Conservation (phyloP, 2,888 invertebrate genomes). For the Argyresthia albistria region DNA sequence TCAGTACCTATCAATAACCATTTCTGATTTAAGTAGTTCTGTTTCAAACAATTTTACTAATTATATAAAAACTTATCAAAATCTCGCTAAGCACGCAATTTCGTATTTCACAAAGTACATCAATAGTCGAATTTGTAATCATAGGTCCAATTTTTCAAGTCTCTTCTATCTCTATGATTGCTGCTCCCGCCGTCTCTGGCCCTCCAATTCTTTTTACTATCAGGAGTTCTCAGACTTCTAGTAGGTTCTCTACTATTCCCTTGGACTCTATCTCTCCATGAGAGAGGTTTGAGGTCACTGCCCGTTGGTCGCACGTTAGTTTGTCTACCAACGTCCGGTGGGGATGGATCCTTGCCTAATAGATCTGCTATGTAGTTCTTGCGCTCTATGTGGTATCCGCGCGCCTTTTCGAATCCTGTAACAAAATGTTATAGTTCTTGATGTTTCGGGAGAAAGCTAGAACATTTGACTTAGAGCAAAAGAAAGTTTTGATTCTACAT, state of each 20-base stretch:
- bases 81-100: too few species aligned
- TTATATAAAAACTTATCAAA: too few species aligned
- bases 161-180: slow-evolving; percentile 10
- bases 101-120: slow-evolving; percentile 3
- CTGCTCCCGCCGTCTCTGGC: background rate
- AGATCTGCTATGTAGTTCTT: slow-evolving; percentile 65
- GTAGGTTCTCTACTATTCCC: background rate
- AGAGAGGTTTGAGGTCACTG: background rate
- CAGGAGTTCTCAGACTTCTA: too few species aligned
- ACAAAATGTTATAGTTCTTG: slow-evolving; percentile 13
- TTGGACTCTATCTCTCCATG: slow-evolving; percentile 10
- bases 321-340: slow-evolving; percentile 25
- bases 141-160: slow-evolving; percentile 17
- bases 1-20: too few species aligned
- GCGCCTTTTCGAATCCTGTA: slow-evolving; percentile 75
- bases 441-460: too few species aligned
- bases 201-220: too few species aligned
- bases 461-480: too few species aligned
- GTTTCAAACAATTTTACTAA: too few species aligned
- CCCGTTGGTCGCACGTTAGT: slow-evolving; percentile 17
- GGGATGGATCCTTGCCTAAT: slow-evolving; percentile 23
- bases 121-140: slow-evolving; percentile 37
- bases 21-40: too few species aligned
- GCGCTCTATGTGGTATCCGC: slow-evolving; percentile 79
- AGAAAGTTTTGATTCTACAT: too few species aligned